Evolutionary conservation across 2,797 vertebrate genomes (phyloP).

Genomic region (Melanotaenia parkinsoni): DNA sequence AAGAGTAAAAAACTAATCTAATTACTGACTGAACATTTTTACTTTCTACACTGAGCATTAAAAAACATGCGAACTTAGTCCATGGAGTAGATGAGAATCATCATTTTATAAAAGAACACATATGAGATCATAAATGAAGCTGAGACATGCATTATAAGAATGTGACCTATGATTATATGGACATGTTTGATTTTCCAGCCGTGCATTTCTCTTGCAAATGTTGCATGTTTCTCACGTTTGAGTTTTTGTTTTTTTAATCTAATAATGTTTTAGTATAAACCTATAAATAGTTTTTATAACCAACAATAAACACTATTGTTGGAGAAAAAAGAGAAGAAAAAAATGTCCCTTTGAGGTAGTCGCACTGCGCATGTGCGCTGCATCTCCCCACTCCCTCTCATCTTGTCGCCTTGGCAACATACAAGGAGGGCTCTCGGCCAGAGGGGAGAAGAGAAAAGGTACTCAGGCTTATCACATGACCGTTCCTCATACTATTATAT

Average conservation of each 20-base stretch:
- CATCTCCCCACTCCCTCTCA: constrained; percentile 80
- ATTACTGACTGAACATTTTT: neutral
- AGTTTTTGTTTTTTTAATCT: neutral
- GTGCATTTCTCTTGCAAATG: too few relatives aligned
- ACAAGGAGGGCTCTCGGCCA: constrained; percentile 47
- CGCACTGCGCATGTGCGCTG: constrained; percentile 80
- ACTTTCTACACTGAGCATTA: neutral
- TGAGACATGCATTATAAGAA: too few relatives aligned
- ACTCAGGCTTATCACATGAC: constrained; percentile 73
- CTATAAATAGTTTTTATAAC: constrained; percentile 44
- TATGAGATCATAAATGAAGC: too few relatives aligned
- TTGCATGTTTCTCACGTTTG: neutral
- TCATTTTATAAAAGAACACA: too few relatives aligned
- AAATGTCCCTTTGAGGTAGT: constrained; percentile 40
- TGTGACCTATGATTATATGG: too few relatives aligned
- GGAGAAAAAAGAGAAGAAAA: constrained; percentile 7
- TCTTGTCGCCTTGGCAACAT: constrained; percentile 83
- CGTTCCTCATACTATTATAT: constrained; percentile 40
- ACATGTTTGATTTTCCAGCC: too few relatives aligned
- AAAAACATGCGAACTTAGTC: neutral
- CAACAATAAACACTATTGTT: constrained; percentile 15
- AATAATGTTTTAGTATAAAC: constrained; percentile 12
- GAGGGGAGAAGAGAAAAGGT: constrained; percentile 67
- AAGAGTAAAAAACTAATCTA: too few relatives aligned
- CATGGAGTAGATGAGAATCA: too few relatives aligned